phyloP scores from a whole-genome alignment of 2,797 vertebrate species.

The Rhincodon typus region DNA sequence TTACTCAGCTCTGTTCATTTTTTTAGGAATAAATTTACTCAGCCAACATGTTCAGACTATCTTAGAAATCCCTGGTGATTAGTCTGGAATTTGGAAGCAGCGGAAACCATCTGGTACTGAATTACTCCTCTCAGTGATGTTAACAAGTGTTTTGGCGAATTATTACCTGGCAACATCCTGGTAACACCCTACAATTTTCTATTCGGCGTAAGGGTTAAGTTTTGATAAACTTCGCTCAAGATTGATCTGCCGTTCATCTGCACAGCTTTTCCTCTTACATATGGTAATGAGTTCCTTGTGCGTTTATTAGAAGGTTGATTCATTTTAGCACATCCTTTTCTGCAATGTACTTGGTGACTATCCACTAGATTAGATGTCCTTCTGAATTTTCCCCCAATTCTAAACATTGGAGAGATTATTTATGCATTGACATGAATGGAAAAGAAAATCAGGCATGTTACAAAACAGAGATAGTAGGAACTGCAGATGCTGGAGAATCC shows the following conservation, averaged over 20 bases:
- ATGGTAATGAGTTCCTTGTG: not conserved
- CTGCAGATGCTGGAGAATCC: too few species aligned
- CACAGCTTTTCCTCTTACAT: not conserved
- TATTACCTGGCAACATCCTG: not conserved
- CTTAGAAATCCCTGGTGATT: slow-evolving; percentile 1
- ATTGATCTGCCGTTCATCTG: not conserved
- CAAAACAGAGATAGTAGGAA: too few species aligned
- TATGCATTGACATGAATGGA: not conserved
- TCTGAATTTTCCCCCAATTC: not conserved
- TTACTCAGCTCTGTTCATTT: not conserved
- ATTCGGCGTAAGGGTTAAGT: not conserved
- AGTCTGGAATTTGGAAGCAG: slow-evolving; percentile 23
- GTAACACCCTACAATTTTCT: too few species aligned
- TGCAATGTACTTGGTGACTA: not conserved
- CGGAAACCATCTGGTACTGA: not conserved
- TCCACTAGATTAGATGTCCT: not conserved
- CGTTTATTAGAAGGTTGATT: not conserved
- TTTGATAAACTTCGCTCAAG: too few species aligned
- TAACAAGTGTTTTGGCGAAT: not conserved
- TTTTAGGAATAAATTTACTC: not conserved
- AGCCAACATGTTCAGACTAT: not conserved
- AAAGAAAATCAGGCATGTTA: not conserved
- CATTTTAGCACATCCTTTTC: not conserved
- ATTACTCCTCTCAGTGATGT: not conserved
- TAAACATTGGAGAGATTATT: not conserved